phyloP scores from a whole-genome alignment of 2,888 invertebrate species.

The Heliconius erato region DNA sequence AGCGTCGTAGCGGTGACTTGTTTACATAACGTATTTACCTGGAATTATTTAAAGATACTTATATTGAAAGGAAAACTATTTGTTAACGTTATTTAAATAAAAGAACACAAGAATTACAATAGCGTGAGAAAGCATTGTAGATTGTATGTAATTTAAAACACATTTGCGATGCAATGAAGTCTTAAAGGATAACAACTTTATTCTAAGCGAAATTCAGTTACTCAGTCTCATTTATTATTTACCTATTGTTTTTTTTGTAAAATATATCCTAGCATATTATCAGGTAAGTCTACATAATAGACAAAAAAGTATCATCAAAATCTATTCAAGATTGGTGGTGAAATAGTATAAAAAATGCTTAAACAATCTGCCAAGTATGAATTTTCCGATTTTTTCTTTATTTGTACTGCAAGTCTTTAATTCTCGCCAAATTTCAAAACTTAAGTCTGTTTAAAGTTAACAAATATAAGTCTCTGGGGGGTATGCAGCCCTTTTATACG shows the following conservation, averaged over 20 bases:
- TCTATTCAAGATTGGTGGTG: too few species aligned
- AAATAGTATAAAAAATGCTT: too few species aligned
- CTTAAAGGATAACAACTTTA: constrained; percentile 49
- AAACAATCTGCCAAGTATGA: too few species aligned
- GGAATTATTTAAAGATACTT: neutral
- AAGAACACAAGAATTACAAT: constrained; percentile 20
- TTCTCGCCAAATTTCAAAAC: too few species aligned
- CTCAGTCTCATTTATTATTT: neutral
- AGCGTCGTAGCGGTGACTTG: neutral
- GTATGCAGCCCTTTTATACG: too few species aligned
- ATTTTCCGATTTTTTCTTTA: too few species aligned
- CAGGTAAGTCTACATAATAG: neutral
- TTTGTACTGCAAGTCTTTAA: too few species aligned
- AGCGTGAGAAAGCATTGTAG: constrained; percentile 47
- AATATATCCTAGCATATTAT: neutral
- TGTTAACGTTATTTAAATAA: neutral
- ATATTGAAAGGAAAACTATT: neutral
- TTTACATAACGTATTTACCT: neutral
- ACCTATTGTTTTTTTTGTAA: neutral
- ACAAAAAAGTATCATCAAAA: too few species aligned
- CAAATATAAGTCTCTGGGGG: too few species aligned
- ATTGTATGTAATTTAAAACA: constrained; percentile 48
- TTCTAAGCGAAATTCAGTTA: constrained; percentile 36
- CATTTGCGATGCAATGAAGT: constrained; percentile 52
- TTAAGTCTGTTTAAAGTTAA: too few species aligned